Evolutionary conservation across 1,140 invertebrate species (phyloP).

Genomic region (Odontomachus brunneus): DNA sequence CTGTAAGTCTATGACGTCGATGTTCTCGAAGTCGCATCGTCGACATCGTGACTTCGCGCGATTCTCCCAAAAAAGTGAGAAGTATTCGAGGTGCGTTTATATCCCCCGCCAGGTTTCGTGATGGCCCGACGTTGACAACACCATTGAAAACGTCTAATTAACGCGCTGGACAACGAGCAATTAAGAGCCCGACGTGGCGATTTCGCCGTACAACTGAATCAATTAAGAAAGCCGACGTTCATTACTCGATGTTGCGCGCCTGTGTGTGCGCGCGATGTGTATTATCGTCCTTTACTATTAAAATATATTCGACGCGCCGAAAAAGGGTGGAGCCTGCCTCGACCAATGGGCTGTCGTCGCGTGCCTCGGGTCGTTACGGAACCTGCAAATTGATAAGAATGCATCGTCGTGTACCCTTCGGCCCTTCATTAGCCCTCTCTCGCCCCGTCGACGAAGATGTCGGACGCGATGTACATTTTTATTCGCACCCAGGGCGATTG

Average conservation of each 20-base stretch:
- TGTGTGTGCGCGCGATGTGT: constrained; percentile 31
- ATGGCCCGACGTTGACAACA: constrained; percentile 5
- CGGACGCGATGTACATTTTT: constrained; percentile 39
- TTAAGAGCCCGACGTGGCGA: constrained; percentile 72
- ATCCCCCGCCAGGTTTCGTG: too few relatives aligned
- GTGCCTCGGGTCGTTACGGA: constrained; percentile 81
- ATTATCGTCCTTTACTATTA: constrained; percentile 82
- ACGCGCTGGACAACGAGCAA: constrained; percentile 46
- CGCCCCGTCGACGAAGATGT: constrained; percentile 42
- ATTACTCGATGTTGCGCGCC: constrained; percentile 10
- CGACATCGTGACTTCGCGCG: too few relatives aligned
- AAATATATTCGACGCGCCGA: constrained; percentile 78
- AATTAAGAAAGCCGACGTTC: constrained; percentile 73
- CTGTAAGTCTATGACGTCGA: too few relatives aligned
- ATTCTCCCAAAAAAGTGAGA: too few relatives aligned
- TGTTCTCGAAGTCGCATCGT: background rate
- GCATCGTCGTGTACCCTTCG: constrained; percentile 59
- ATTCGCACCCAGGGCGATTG: constrained; percentile 1
- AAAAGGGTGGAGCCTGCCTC: constrained; percentile 80
- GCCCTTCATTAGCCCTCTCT: constrained; percentile 43
- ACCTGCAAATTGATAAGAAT: constrained; percentile 84
- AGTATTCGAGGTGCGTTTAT: too few relatives aligned
- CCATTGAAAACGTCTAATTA: constrained; percentile 61
- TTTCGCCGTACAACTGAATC: constrained; percentile 65
- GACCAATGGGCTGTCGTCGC: constrained; percentile 81